phyloP scores from a whole-genome alignment of 2,888 invertebrate species.

The Chaitophorus viminalis region DNA sequence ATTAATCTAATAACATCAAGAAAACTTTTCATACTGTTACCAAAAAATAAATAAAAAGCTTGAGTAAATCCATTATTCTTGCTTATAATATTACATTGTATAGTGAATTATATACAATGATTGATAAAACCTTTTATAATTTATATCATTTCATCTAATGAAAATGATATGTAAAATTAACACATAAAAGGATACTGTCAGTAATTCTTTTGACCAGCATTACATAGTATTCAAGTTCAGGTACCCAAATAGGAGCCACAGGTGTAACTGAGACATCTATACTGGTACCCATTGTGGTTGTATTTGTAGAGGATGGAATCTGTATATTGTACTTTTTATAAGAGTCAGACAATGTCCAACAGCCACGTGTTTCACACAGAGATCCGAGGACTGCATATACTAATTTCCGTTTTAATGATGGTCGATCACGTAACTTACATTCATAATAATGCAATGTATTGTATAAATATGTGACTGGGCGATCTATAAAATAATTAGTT shows the following conservation, averaged over 20 bases:
- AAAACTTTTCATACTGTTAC: neutral
- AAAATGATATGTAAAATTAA: neutral
- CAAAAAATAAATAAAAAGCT: neutral
- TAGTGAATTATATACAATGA: neutral
- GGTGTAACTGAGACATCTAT: constrained; percentile 47
- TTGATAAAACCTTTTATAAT: neutral
- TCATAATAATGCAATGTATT: constrained; percentile 97
- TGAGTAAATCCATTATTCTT: neutral
- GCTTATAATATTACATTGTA: neutral
- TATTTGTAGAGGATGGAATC: constrained; percentile 69
- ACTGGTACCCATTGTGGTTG: constrained; percentile 10
- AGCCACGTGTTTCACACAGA: constrained; percentile 80
- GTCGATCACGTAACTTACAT: constrained; percentile 82
- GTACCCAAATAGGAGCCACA: constrained; percentile 75
- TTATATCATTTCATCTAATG: neutral
- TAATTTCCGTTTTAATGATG: constrained; percentile 83
- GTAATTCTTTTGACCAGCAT: constrained; percentile 84
- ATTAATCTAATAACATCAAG: too few relatives aligned
- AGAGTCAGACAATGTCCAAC: constrained; percentile 89
- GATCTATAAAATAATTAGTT: constrained; percentile 73
- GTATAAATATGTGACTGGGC: constrained; percentile 94
- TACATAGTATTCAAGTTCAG: constrained; percentile 90
- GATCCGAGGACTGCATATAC: constrained; percentile 89
- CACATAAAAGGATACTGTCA: constrained; percentile 77
- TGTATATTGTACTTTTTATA: constrained; percentile 82